These are phyloP conservation scores for Zaprionus obscuricornis DNA, from an alignment of 2,888 invertebrate species.

Conservation along the genomic window DNA sequence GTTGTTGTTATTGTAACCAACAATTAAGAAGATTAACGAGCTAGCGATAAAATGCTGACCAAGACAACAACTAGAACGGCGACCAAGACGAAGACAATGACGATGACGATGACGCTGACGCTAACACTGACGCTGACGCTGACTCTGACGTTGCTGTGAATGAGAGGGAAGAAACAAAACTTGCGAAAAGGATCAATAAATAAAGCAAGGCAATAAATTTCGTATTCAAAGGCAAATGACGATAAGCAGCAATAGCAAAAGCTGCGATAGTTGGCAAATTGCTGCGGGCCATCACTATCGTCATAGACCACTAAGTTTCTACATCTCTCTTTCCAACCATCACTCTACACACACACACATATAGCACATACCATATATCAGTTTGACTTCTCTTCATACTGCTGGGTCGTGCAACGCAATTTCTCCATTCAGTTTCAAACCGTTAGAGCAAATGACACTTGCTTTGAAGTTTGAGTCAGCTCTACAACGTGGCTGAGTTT, in stretches of 20 bases:
- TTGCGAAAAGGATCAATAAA: slow-evolving; percentile 50
- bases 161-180: not conserved
- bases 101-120: slow-evolving; percentile 11
- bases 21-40: slow-evolving; percentile 14
- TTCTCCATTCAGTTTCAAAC: too few relatives aligned
- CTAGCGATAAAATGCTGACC: slow-evolving; percentile 20
- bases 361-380: too few relatives aligned
- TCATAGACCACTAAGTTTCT: too few relatives aligned
- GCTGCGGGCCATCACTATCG: slow-evolving; percentile 19
- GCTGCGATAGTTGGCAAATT: slow-evolving; percentile 25
- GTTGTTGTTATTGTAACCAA: not conserved
- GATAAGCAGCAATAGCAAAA: slow-evolving; percentile 31
- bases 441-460: slow-evolving; percentile 1
- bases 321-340: too few relatives aligned
- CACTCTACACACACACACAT: too few relatives aligned
- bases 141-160: slow-evolving; percentile 13
- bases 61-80: not conserved
- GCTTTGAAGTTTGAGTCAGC: not conserved
- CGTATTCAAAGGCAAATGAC: slow-evolving; percentile 20
- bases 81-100: slow-evolving; percentile 26
- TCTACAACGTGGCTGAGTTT: slow-evolving; percentile 19
- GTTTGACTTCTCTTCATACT: too few relatives aligned
- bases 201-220: slow-evolving; percentile 59
- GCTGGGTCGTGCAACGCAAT: too few relatives aligned
- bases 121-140: slow-evolving; percentile 22